Conservation (phyloP, 2,797 vertebrate species). For the Clamator glandarius region DNA sequence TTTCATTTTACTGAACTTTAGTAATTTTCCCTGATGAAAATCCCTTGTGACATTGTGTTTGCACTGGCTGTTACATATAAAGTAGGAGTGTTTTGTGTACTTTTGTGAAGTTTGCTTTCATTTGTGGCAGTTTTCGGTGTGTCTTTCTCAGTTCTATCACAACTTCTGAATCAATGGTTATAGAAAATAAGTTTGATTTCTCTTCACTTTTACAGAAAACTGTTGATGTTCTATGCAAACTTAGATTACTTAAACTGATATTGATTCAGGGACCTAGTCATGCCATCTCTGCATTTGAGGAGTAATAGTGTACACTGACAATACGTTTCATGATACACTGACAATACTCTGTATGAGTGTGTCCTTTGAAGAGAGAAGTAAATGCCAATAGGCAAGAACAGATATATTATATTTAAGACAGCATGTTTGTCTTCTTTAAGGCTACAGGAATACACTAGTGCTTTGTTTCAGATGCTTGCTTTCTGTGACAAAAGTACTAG, state of each 20-base stretch:
- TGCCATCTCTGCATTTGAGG: neutral
- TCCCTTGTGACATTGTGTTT: neutral
- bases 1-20: neutral
- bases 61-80: neutral
- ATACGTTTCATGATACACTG: neutral
- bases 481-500: neutral
- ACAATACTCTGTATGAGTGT: neutral
- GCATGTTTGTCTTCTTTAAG: neutral
- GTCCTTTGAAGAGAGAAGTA: neutral
- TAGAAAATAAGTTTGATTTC: neutral
- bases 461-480: neutral
- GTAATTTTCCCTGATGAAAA: neutral
- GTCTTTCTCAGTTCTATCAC: neutral
- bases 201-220: neutral
- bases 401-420: neutral
- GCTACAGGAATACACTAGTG: neutral
- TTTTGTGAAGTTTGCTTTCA: neutral
- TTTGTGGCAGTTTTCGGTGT: neutral
- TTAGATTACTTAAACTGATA: neutral
- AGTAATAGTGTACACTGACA: neutral
- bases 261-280: neutral
- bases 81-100: neutral
- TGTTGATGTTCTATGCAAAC: accelerated
- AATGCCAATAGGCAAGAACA: neutral
- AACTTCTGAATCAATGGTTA: neutral